Percentiles rank a stretch among this genome's conserved stretches.
Evolutionary conservation across 1,140 invertebrate genomes (phyloP).

Genomic region (Kradibia gibbosae): DNA sequence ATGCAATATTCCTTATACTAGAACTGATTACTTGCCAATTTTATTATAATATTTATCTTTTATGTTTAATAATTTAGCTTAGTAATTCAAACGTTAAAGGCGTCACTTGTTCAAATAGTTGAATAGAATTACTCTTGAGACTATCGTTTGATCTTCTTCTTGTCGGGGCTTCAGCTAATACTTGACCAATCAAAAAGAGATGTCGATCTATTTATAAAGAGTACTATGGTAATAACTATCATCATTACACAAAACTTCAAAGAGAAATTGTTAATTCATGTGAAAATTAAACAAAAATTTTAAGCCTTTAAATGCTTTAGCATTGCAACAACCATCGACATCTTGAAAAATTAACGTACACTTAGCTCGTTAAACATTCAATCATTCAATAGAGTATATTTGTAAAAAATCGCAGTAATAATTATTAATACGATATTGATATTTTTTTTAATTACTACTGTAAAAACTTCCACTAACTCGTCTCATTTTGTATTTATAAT

Average conservation of each 20-base stretch:
- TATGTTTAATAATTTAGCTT: not conserved
- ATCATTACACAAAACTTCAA: constrained; percentile 2
- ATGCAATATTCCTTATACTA: too few relatives aligned
- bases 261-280: constrained; percentile 1
- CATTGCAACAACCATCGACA: too few relatives aligned
- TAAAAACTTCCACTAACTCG: too few relatives aligned
- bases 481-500: too few relatives aligned
- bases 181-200: constrained; percentile 37
- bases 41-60: not conserved
- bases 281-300: not conserved
- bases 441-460: too few relatives aligned
- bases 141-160: constrained; percentile 25
- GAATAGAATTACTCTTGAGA: constrained; percentile 17
- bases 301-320: not conserved
- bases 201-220: not conserved
- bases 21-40: too few relatives aligned
- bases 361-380: too few relatives aligned
- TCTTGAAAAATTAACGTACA: too few relatives aligned
- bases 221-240: not conserved
- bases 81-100: not conserved
- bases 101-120: constrained; percentile 30
- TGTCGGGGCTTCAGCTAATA: not conserved
- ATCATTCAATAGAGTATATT: too few relatives aligned
- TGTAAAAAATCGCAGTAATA: too few relatives aligned
- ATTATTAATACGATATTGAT: too few relatives aligned